phyloP scores from a whole-genome alignment of 1,140 invertebrate species.

The Trinorchestia longiramus region DNA sequence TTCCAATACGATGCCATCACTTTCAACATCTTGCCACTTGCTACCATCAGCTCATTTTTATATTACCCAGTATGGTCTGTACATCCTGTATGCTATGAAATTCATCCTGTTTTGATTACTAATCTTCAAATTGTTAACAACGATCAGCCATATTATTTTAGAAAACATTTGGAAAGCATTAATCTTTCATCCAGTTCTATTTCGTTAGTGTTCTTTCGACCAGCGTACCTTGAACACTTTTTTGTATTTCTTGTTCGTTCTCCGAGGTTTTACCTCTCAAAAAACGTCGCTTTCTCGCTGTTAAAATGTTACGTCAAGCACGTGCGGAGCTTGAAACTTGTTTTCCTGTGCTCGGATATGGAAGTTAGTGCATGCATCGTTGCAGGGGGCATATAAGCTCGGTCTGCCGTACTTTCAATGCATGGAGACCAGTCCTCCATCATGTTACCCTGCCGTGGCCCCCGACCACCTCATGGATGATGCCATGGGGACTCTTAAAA shows the following conservation, averaged over 20 bases:
- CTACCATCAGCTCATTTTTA: neutral
- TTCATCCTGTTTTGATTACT: neutral
- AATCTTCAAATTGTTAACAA: neutral
- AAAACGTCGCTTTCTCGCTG: neutral
- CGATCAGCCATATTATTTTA: neutral
- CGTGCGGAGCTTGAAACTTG: neutral
- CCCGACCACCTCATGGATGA: neutral
- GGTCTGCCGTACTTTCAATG: conserved; percentile 6
- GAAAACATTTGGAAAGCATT: neutral
- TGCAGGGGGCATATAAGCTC: conserved; percentile 5
- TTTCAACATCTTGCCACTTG: neutral
- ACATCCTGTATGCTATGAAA: neutral
- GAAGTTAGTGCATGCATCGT: neutral
- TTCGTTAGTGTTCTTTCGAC: neutral
- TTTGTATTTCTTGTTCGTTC: neutral
- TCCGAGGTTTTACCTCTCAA: neutral
- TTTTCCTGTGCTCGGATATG: neutral
- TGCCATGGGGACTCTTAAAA: neutral
- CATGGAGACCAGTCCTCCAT: neutral
- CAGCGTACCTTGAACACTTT: neutral
- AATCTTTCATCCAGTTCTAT: neutral
- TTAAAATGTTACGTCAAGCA: neutral
- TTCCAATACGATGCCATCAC: neutral
- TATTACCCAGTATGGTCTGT: neutral
- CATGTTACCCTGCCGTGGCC: neutral